These are phyloP conservation scores for Pseudanteris insignis DNA, from an alignment of 2,888 invertebrate species.

Conservation along the genomic window DNA sequence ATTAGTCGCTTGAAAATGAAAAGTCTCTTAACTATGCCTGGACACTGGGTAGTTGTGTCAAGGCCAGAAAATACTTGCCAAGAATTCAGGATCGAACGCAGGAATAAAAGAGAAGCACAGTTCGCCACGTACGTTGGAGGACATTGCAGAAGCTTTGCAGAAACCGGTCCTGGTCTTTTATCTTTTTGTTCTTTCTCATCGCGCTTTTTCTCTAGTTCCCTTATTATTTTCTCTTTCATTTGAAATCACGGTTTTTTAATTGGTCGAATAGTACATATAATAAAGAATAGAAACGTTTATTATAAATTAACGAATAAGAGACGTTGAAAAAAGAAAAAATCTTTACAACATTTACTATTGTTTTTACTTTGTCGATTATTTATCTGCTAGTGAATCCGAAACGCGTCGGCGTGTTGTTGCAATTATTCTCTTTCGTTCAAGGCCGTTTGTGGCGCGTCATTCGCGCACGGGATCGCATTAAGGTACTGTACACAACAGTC, in stretches of 20 bases:
- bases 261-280: no score
- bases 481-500: not conserved
- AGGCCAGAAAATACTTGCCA: slow-evolving; percentile 34
- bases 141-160: slow-evolving; percentile 18
- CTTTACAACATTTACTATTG: no score
- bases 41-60: slow-evolving; percentile 44
- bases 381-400: not conserved
- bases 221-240: slow-evolving; percentile 7
- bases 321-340: no score
- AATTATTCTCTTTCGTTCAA: slow-evolving; percentile 42
- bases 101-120: slow-evolving; percentile 28
- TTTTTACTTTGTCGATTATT: no score
- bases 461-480: slow-evolving; percentile 29
- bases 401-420: slow-evolving; percentile 37
- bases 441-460: slow-evolving; percentile 39
- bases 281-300: no score
- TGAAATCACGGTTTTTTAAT: not conserved
- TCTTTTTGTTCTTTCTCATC: slow-evolving; percentile 8
- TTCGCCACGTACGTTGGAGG: slow-evolving; percentile 30
- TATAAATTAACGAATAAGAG: no score
- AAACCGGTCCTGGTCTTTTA: slow-evolving; percentile 33
- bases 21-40: slow-evolving; percentile 28
- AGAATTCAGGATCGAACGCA: slow-evolving; percentile 30
- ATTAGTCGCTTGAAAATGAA: slow-evolving; percentile 19
- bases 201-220: not conserved